These are phyloP conservation scores for Ecliptopera silaceata DNA, from an alignment of 2,888 invertebrate genomes.

Conservation along the genomic window DNA sequence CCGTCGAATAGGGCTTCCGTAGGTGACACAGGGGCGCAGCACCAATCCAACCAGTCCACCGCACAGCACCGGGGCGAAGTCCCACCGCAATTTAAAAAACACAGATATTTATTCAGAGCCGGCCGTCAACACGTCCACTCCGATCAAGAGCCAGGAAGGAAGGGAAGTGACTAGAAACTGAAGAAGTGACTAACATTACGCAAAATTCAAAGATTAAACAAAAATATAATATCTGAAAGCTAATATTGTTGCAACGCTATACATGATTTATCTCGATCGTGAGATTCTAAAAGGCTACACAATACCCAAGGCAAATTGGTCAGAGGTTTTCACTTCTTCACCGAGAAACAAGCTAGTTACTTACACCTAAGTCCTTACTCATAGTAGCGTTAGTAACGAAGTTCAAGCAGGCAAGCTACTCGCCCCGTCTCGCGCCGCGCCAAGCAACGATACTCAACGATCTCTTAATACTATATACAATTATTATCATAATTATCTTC, in stretches of 20 bases:
- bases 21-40: too few relatives aligned
- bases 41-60: too few relatives aligned
- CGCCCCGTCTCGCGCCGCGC: conserved; percentile 51
- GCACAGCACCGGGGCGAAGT: too few relatives aligned
- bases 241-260: conserved; percentile 71
- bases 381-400: conserved; percentile 64
- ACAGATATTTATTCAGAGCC: too few relatives aligned
- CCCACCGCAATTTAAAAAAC: too few relatives aligned
- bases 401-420: conserved; percentile 69
- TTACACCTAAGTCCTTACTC: conserved; percentile 72
- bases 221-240: conserved; percentile 67
- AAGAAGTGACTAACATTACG: conserved; percentile 81
- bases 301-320: conserved; percentile 83
- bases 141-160: too few relatives aligned
- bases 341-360: conserved; percentile 76
- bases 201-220: conserved; percentile 66
- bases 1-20: too few relatives aligned
- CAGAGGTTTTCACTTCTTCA: conserved; percentile 76
- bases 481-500: conserved; percentile 59
- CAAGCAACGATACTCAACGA: conserved; percentile 65
- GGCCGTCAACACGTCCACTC: too few relatives aligned
- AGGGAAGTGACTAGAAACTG: too few relatives aligned
- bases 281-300: conserved; percentile 79
- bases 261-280: conserved; percentile 78
- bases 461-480: conserved; percentile 76